A percentile compares a stretch with the other conserved stretches of the same genome.
Evolutionary conservation across 2,888 invertebrate genomes (phyloP).

Genomic region (Drosophila suboccidentalis): DNA sequence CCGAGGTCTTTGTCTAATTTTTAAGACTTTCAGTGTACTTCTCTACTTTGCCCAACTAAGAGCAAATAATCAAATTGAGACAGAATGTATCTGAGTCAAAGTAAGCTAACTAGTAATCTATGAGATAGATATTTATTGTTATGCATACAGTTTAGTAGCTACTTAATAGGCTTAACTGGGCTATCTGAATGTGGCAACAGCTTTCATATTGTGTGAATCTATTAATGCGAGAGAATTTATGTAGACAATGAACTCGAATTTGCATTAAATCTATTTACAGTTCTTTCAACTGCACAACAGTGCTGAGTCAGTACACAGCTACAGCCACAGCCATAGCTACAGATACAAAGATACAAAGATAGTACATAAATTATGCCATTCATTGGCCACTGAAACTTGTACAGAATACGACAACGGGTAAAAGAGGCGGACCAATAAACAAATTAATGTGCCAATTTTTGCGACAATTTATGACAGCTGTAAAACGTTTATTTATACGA

Average conservation of each 20-base stretch:
- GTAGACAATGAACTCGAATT: conserved; percentile 20
- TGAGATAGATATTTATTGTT: background rate
- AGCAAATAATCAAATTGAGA: background rate
- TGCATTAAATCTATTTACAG: conserved; percentile 26
- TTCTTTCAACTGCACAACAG: conserved; percentile 12
- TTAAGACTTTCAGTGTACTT: background rate
- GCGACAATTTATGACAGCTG: conserved; percentile 51
- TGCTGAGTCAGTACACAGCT: conserved; percentile 40
- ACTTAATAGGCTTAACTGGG: conserved; percentile 7
- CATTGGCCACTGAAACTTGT: conserved; percentile 29
- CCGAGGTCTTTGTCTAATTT: no score
- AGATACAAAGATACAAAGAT: conserved; percentile 10
- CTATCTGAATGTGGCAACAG: conserved; percentile 1
- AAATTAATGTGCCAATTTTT: conserved; percentile 57
- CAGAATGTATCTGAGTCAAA: background rate
- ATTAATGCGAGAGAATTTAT: conserved; percentile 24
- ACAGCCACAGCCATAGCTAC: conserved; percentile 3
- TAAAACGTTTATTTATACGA: conserved; percentile 41
- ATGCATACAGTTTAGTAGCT: conserved; percentile 3
- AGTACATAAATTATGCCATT: conserved; percentile 33
- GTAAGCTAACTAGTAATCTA: background rate
- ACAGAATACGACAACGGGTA: conserved; percentile 5
- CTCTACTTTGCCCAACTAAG: background rate
- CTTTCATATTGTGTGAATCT: conserved; percentile 22
- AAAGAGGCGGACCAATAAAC: conserved; percentile 38